Conservation (phyloP, 2,888 invertebrate genomes). For the Eilema caniola region DNA sequence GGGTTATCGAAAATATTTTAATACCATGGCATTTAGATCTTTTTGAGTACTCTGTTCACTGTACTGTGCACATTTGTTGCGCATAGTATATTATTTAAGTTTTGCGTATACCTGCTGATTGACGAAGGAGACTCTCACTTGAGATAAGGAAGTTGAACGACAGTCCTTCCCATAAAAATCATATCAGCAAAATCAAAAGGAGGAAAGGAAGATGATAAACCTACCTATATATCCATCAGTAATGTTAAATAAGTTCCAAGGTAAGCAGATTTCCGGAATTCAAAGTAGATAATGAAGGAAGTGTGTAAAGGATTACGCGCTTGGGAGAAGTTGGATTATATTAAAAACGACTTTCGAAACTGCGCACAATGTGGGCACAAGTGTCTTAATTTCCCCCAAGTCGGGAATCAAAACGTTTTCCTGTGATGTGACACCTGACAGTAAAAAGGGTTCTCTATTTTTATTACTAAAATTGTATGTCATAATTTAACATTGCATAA, state of each 20-base stretch:
- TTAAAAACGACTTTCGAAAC: constrained; percentile 46
- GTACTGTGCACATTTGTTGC: too few relatives aligned
- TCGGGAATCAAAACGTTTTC: constrained; percentile 28
- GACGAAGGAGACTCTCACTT: too few relatives aligned
- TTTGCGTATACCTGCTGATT: background rate
- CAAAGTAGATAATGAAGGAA: constrained; percentile 36
- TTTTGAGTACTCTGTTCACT: too few relatives aligned
- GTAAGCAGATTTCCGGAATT: background rate
- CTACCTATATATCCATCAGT: background rate
- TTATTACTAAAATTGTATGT: too few relatives aligned
- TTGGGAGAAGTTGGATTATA: constrained; percentile 33
- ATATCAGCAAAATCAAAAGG: background rate
- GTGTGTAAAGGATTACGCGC: constrained; percentile 38
- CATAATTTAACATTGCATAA: too few relatives aligned
- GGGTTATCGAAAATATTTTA: too few relatives aligned
- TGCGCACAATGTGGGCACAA: constrained; percentile 36
- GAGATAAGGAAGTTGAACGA: background rate
- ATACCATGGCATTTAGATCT: too few relatives aligned
- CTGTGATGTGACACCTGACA: constrained; percentile 40
- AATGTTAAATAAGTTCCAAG: background rate
- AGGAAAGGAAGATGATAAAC: background rate
- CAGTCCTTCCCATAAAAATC: background rate
- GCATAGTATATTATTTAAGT: too few relatives aligned
- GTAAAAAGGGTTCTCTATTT: too few relatives aligned
- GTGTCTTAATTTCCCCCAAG: constrained; percentile 45